Conservation (phyloP, 2,113 vertebrate genomes). For the Calidris pugnax region DNA sequence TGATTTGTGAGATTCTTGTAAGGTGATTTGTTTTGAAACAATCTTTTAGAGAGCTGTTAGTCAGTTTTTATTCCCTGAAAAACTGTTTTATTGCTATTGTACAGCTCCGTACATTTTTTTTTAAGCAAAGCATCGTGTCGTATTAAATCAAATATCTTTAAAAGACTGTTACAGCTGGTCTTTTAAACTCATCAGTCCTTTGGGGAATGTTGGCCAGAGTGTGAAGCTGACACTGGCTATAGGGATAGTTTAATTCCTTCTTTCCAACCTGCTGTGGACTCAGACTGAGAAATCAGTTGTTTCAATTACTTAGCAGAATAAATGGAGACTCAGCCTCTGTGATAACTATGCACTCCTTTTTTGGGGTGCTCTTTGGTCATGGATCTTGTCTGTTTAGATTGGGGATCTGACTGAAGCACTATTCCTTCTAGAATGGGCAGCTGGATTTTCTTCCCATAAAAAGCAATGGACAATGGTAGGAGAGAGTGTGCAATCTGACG, state of each 20-base stretch:
- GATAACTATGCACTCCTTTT: background rate
- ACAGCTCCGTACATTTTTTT: background rate
- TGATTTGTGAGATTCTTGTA: background rate
- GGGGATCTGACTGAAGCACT: background rate
- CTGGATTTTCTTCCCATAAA: background rate
- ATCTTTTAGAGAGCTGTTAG: background rate
- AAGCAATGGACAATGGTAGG: background rate
- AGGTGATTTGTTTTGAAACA: background rate
- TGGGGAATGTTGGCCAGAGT: background rate
- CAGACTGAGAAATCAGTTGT: background rate
- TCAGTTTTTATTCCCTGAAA: background rate
- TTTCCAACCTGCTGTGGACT: background rate
- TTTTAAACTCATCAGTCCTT: background rate
- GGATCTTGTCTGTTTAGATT: background rate
- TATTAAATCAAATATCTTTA: background rate
- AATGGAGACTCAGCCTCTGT: background rate
- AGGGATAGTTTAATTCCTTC: background rate
- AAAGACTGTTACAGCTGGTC: background rate
- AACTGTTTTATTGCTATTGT: background rate
- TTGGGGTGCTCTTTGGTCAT: background rate
- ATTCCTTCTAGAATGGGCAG: background rate
- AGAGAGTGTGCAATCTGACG: background rate
- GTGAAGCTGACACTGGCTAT: background rate
- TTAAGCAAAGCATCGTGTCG: background rate
- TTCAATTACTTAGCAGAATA: background rate